Base-by-base conservation (phyloP, 2,888 invertebrate species). In the Ferrisia virgata region DNA sequence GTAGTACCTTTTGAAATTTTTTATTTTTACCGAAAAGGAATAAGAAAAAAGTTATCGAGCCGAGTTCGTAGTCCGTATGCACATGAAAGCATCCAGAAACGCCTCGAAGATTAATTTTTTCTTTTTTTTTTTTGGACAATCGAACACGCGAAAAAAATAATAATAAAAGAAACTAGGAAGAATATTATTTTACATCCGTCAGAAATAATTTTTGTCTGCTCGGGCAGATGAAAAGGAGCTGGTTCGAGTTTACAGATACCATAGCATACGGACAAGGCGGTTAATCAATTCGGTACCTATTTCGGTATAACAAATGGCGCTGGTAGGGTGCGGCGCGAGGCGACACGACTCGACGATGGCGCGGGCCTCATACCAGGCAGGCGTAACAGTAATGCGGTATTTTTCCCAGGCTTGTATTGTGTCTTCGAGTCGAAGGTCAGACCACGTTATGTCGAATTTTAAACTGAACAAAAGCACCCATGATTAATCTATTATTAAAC, bases 401-500 rank as follows among this genome's bases (percentile, higher is more conserved):
- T 11, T 25, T 64, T 28, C 64, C n/a, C n/a, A n/a, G 64, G 13
- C 31, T 11, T 64, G 64, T 64, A 64, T 28, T 64, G 64, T 64
- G 28, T 28, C 64, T 64, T 28, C 64, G 64, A 64, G 28, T 25
- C 64, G 64, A 64, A 64, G 64, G 64, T 64, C 64, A 64, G 28
- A 28, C 64, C 64, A 28, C 13, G 64, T 64, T 64, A 15, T 64
- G 64, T 64, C 64, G 64, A 64, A 64, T 64, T 64, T 64, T 28
- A 25, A 18, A 64, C 64, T 64, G 28, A 64, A 64, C 64, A 64
- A 64, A 64, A 64, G 64, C 28, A 25, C 64, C 64, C 31, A 15
- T 64, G 64, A 64, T 64, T 64, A 64, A 64, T 64, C 64, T 64
- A 64, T 64, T 64, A 64, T 64, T 64, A 64, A 64, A 64, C 28